Percentiles rank a stretch among this genome's conserved stretches.
Conservation (phyloP, 2,888 invertebrate species). For the Arctia plantaginis region DNA sequence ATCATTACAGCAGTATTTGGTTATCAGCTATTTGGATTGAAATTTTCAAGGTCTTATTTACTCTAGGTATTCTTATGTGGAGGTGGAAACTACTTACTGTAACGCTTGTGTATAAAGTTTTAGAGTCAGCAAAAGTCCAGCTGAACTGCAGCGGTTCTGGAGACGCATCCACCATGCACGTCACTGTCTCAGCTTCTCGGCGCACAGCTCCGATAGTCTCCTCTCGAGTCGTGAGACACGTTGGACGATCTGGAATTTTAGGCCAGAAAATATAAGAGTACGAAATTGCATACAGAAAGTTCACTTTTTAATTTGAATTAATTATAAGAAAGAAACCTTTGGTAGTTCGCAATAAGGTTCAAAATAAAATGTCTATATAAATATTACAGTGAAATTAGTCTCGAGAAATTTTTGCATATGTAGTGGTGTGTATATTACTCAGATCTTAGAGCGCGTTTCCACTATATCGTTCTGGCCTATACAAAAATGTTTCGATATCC, state of each 20-base stretch:
- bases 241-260: constrained; percentile 64
- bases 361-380: too few species aligned
- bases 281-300: neutral
- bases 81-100: constrained; percentile 54
- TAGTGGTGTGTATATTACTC: too few species aligned
- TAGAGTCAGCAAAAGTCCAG: constrained; percentile 74
- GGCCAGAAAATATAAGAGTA: neutral
- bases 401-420: too few species aligned
- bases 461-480: too few species aligned
- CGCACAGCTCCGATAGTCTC: constrained; percentile 62
- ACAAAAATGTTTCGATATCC: too few species aligned
- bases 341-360: neutral
- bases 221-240: constrained; percentile 60
- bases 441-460: too few species aligned
- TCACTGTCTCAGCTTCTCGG: constrained; percentile 64
- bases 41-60: neutral
- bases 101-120: constrained; percentile 67
- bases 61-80: neutral
- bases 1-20: too few species aligned
- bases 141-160: constrained; percentile 74
- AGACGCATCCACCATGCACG: constrained; percentile 69
- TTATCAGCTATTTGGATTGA: neutral
- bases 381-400: too few species aligned
- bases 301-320: neutral
- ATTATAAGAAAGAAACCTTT: neutral